Evolutionary conservation across 2,113 vertebrate genomes (phyloP), one percentile per base, ranked within the genome.

Genomic region (Dicerorhinus sumatrensis): DNA sequence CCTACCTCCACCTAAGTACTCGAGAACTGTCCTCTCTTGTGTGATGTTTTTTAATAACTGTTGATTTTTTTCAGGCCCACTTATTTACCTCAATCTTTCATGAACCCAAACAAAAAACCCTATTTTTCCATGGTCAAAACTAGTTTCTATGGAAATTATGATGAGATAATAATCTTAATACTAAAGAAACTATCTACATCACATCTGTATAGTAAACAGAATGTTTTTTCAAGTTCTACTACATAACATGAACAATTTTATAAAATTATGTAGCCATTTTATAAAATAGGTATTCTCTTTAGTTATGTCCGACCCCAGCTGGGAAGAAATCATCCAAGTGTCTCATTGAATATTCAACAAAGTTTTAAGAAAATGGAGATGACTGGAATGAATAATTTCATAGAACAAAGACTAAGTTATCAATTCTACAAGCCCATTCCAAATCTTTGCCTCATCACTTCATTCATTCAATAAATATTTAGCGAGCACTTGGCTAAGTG

Each of bases 71-170:
- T 93, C 0, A 70, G 79, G 62, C 46, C 69, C 17, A 95, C 23
- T 79, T 79, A 92, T 67, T 86, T 72, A 94, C 75, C n/a, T 56
- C 80, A 65, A 95, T 69, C 36, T 80, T 95, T 67, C 92, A 93
- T 92, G 92, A 93, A 76, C 48, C 67, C 70, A 97, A 96, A 97
- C 94, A 98, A 79, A 65, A 98, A 98, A 98, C 39, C 36, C 73
- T 86, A 97, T 97, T 98, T 98, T 98, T 99, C 97, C 98, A 77
- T 98, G 95, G 91, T 95, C 94, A 97, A 91, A 58, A 91, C 96
- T 21, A 72, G 97, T 98, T 97, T 96, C 95, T 98, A 98, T 82
- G 95, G 97, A 97, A 98, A 99, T 95, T 8, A 88, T 5, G 16
- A 75, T 76, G 72, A 80, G 75, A 94, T 82, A 97, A 63, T 89